Conservation (phyloP, 2,113 vertebrate genomes). For the Odontophorus gujanensis region DNA sequence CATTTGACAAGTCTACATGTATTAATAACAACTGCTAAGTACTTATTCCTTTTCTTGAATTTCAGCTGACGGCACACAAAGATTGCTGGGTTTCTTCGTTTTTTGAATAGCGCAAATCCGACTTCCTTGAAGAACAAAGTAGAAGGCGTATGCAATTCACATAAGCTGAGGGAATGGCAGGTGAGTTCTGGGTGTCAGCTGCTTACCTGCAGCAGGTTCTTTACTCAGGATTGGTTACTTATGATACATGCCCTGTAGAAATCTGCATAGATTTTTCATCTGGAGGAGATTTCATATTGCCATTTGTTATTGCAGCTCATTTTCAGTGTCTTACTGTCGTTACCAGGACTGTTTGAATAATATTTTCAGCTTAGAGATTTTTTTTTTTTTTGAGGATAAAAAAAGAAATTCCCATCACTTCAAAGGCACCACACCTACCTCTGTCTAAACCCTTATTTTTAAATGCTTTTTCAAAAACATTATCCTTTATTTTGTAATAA, state of each 20-base stretch:
- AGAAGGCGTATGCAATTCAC: conserved; percentile 36
- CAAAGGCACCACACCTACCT: not conserved
- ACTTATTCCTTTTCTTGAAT: conserved; percentile 49
- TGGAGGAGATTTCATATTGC: not conserved
- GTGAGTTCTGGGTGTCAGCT: conserved; percentile 50
- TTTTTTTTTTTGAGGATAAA: too few relatives aligned
- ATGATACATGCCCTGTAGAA: conserved; percentile 4
- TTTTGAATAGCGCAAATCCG: conserved; percentile 39
- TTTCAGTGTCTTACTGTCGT: not conserved
- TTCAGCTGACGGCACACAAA: conserved; percentile 28
- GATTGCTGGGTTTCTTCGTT: not conserved
- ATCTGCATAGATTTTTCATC: not conserved
- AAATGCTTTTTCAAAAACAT: not conserved
- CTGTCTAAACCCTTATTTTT: not conserved
- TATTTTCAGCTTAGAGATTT: not conserved
- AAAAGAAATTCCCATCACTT: not conserved
- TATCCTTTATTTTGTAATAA: not conserved
- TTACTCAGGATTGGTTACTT: not conserved
- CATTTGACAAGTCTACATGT: conserved; percentile 16
- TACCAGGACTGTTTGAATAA: not conserved
- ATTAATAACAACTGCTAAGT: conserved; percentile 50
- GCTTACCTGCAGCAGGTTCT: not conserved
- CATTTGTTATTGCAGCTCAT: not conserved
- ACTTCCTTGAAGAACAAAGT: conserved; percentile 32
- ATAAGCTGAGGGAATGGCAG: conserved; percentile 63